Conservation (phyloP, 2,797 vertebrate species). For the Rhyacichthys aspro region DNA sequence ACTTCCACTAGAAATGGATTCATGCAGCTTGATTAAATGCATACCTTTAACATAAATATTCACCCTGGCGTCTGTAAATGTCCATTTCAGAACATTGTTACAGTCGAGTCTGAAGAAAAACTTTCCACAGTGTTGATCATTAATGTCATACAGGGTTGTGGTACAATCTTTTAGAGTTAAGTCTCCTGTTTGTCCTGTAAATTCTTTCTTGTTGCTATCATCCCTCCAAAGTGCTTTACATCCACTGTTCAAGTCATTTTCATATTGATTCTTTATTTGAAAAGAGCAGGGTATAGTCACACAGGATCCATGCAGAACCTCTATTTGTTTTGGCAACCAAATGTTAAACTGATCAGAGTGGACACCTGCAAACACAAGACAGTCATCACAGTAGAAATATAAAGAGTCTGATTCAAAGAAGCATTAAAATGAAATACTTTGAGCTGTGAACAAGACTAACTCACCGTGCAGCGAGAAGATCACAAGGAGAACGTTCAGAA, state of each 20-base stretch:
- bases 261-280: accelerated
- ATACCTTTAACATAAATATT: slow-evolving; percentile 9
- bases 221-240: slow-evolving; percentile 9
- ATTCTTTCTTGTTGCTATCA: accelerated
- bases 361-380: slow-evolving; percentile 32
- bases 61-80: accelerated
- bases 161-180: slow-evolving; percentile 27
- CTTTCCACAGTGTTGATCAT: accelerated
- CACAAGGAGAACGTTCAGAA: slow-evolving; percentile 13
- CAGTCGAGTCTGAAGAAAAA: slow-evolving; percentile 19
- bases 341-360: accelerated
- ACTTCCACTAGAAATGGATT: no score
- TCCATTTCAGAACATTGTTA: accelerated
- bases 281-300: slow-evolving; percentile 56
- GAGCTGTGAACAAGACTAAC: not conserved
- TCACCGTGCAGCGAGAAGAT: slow-evolving; percentile 32
- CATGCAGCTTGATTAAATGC: slow-evolving; percentile 11
- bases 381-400: not conserved
- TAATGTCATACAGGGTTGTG: slow-evolving; percentile 23
- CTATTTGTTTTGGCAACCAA: not conserved
- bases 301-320: slow-evolving; percentile 40
- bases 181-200: not conserved
- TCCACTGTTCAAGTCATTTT: accelerated
- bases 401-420: no score
- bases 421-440: no score